phyloP scores from a whole-genome alignment of 2,888 invertebrate species.

The Alitta virens region DNA sequence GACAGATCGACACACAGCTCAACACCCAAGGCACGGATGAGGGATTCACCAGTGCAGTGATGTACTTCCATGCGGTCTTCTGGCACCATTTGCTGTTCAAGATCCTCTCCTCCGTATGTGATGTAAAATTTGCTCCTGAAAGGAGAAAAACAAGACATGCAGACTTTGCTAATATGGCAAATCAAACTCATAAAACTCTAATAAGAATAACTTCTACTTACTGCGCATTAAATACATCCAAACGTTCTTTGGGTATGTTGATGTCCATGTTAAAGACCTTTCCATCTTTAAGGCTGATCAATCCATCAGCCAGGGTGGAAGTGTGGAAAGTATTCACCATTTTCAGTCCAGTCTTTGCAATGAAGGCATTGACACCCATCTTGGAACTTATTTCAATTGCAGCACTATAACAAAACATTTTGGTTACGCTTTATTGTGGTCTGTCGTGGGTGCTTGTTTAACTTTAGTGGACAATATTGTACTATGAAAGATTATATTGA shows the following conservation, averaged over 20 bases:
- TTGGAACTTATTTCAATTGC: constrained; percentile 80
- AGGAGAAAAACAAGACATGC: background rate
- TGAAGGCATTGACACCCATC: constrained; percentile 80
- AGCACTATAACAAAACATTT: constrained; percentile 63
- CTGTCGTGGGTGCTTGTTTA: too few species aligned
- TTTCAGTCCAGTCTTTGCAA: constrained; percentile 79
- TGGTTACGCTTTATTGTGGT: too few species aligned
- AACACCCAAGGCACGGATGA: constrained; percentile 78
- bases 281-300: constrained; percentile 69
- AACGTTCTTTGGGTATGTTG: constrained; percentile 78
- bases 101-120: constrained; percentile 60
- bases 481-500: background rate
- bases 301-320: constrained; percentile 76
- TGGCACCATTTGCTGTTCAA: constrained; percentile 68
- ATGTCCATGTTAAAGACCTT: constrained; percentile 71
- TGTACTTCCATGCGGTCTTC: constrained; percentile 63
- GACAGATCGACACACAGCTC: constrained; percentile 77
- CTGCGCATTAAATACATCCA: constrained; percentile 78
- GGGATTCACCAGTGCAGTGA: constrained; percentile 47
- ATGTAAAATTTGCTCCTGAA: constrained; percentile 48
- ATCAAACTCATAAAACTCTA: too few species aligned
- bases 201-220: too few species aligned
- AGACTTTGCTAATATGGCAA: too few species aligned
- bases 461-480: too few species aligned
- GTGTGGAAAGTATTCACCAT: constrained; percentile 81